Evolutionary conservation across 2,113 vertebrate genomes (phyloP).

Genomic region (Corvus cornix): DNA sequence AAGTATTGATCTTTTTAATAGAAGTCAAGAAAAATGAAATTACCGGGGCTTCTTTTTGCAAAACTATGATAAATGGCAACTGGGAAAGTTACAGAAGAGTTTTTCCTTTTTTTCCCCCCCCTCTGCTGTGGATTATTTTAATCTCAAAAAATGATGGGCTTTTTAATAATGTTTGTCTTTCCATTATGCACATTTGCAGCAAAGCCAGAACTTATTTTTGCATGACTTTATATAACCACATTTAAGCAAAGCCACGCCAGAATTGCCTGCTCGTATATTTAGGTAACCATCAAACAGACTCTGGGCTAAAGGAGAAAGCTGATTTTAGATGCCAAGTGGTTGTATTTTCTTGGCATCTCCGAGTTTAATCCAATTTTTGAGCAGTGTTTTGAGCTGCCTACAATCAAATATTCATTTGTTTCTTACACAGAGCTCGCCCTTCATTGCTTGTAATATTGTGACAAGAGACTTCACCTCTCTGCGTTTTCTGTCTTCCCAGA

Average conservation of each 20-base stretch:
- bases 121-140: conserved; percentile 77
- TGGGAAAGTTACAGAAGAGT: conserved; percentile 78
- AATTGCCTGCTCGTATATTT: conserved; percentile 56
- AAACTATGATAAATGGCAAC: conserved; percentile 86
- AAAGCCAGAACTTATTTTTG: conserved; percentile 76
- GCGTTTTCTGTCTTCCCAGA: neutral
- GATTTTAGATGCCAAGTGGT: conserved; percentile 5
- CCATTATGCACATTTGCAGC: conserved; percentile 79
- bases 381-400: neutral
- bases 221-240: conserved; percentile 69
- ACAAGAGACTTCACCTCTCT: neutral
- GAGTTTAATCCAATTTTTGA: conserved; percentile 36
- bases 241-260: conserved; percentile 29
- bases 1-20: conserved; percentile 90
- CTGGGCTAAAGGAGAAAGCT: conserved; percentile 5
- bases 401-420: conserved; percentile 24
- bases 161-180: conserved; percentile 81
- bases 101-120: conserved; percentile 57
- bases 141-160: conserved; percentile 79
- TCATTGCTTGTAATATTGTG: neutral
- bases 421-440: neutral
- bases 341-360: neutral
- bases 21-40: conserved; percentile 91
- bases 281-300: conserved; percentile 23
- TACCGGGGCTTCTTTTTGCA: conserved; percentile 78